Base-by-base conservation (phyloP, 2,113 vertebrate genomes). In the Todiramphus saurophagus region DNA sequence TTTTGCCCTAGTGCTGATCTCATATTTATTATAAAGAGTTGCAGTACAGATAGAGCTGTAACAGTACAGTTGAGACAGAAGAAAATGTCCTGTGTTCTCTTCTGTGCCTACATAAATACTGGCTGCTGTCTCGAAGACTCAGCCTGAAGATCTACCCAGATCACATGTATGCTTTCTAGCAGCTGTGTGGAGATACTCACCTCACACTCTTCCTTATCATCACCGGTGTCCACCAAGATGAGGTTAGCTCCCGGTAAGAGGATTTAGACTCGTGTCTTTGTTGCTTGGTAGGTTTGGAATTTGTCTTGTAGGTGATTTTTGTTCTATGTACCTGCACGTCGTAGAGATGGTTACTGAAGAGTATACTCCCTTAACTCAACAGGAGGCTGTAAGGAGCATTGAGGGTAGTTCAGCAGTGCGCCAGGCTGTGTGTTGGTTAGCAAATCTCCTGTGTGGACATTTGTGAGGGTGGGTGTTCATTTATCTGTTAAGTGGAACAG, bases 321-420 rank as follows among this genome's bases (percentile, higher is more conserved):
- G 33, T 41, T 72, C 9, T n/a, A 1, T 4, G 19, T 15, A 21
- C 19, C 1, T 37, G 60, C 27, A 43, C 4, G 0, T 11, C 28
- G 25, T 31, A 16, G 69, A 25, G 21, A 2, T n/a, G 39, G 30
- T 37, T 55, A 15, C 17, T 73, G 63, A 70, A 31, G 43, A 31
- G 28, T 23, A 43, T 44, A 3, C 31, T 60, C 20, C 0, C 0
- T 30, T 39, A 8, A 31, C 35, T 68, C 48, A 17, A 4, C 1
- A 5, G n/a, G 41, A 44, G 62, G 51, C 17, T 70, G 41, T 62
- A 24, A 75, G 44, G 56, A 82, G 18, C 18, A 3, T 25, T 15
- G 21, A 51, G 73, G 39, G 23, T 48, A 86, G 63, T 35, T 63
- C 4, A 1, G 3, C 2, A 2, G 53, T 39, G 25, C 46, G 53